phyloP scores from a whole-genome alignment of 2,113 vertebrate species.

The Bos taurus region ARS-UCD2.0 NC_037337.1:8158501-8159000 shows the following conservation, averaged over 20 bases:
- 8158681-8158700: not conserved
- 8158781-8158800: not conserved
- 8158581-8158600: not conserved
- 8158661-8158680: not conserved
- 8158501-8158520: not conserved
- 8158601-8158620: not conserved
- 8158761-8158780: not conserved
- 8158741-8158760: not conserved
- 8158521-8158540: not conserved
- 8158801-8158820: no score
- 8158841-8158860: no score
- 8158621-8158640: not conserved
- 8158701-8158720: not conserved
- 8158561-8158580: not conserved
- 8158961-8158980: no score
- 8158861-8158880: no score
- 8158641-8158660: not conserved
- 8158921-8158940: no score
- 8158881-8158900: no score
- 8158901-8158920: no score
- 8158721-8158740: not conserved
- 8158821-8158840: no score
- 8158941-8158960: no score
- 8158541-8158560: not conserved
- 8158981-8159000: no score